phyloP scores from a whole-genome alignment of 2,888 invertebrate species.

The Neoaliturus tenellus region DNA sequence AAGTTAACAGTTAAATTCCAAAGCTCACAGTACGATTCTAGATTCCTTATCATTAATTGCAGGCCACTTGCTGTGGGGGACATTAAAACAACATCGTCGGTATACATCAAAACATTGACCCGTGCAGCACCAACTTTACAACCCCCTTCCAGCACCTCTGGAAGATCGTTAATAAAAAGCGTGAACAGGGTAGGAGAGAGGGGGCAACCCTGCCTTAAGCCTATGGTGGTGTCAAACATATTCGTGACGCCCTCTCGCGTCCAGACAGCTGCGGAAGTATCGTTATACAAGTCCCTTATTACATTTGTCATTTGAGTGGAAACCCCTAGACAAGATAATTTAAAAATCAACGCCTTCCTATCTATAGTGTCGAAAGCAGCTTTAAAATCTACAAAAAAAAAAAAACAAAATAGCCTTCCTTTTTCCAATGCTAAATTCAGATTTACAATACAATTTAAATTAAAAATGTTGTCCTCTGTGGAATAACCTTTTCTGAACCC shows the following conservation, averaged over 20 bases:
- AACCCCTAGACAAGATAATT: conserved; percentile 41
- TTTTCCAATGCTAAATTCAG: conserved; percentile 55
- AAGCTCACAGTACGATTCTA: conserved; percentile 58
- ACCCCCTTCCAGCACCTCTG: conserved; percentile 50
- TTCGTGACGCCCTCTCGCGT: conserved; percentile 41
- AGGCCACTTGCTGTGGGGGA: conserved; percentile 53
- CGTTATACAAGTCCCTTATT: conserved; percentile 31
- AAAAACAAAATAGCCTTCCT: conserved; percentile 55
- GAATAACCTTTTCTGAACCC: conserved; percentile 59
- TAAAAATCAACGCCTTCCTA: conserved; percentile 45
- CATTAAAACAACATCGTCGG: conserved; percentile 62
- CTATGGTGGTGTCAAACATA: conserved; percentile 52
- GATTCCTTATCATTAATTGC: conserved; percentile 57
- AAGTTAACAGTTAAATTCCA: conserved; percentile 61
- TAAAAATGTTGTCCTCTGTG: conserved; percentile 61
- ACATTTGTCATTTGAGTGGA: no score
- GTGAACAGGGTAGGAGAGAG: conserved; percentile 60
- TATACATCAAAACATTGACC: conserved; percentile 59
- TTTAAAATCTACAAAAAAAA: conserved; percentile 50
- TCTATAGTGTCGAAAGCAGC: conserved; percentile 62
- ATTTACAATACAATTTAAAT: conserved; percentile 55
- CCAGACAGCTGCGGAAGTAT: not conserved
- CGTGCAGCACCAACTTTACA: conserved; percentile 43
- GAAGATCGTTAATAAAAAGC: conserved; percentile 57
- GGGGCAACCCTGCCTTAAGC: conserved; percentile 62